Conservation (phyloP, 2,113 vertebrate genomes). For the Dinomys branickii region DNA sequence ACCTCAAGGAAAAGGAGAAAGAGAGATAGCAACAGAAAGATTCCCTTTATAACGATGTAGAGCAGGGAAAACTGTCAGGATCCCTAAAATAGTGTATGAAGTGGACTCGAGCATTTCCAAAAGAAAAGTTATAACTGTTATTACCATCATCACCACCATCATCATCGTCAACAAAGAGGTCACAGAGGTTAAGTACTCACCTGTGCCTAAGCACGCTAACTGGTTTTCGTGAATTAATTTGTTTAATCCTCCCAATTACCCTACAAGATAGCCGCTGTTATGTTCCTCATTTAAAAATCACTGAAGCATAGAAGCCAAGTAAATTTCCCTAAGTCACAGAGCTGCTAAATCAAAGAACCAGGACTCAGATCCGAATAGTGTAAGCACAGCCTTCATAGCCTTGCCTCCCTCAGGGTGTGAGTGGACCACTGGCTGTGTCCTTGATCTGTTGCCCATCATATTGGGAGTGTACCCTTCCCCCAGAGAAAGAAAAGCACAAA, state of each 20-base stretch:
- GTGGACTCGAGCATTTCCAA: neutral
- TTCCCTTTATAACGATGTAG: neutral
- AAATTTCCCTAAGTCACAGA: neutral
- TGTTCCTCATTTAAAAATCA: conserved; percentile 51
- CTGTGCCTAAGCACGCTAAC: neutral
- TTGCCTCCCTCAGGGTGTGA: neutral
- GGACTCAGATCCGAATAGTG: neutral
- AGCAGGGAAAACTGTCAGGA: neutral
- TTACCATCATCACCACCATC: neutral
- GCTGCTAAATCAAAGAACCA: neutral
- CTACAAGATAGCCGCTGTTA: conserved; percentile 38
- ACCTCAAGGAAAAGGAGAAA: neutral
- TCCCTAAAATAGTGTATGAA: neutral
- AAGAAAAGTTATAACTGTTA: neutral
- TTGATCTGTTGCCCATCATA: neutral
- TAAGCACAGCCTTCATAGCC: too few species aligned
- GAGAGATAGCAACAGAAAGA: neutral
- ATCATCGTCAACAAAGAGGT: neutral
- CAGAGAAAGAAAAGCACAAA: neutral
- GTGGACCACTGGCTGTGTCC: neutral
- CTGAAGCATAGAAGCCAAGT: conserved; percentile 20
- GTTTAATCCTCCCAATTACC: conserved; percentile 39
- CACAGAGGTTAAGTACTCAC: neutral
- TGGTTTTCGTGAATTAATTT: conserved; percentile 11
- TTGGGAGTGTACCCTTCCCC: neutral